Percentiles rank a stretch among this genome's conserved stretches.
Evolutionary conservation across 1,140 invertebrate genomes (phyloP).

Genomic region (Myzus persicae): DNA sequence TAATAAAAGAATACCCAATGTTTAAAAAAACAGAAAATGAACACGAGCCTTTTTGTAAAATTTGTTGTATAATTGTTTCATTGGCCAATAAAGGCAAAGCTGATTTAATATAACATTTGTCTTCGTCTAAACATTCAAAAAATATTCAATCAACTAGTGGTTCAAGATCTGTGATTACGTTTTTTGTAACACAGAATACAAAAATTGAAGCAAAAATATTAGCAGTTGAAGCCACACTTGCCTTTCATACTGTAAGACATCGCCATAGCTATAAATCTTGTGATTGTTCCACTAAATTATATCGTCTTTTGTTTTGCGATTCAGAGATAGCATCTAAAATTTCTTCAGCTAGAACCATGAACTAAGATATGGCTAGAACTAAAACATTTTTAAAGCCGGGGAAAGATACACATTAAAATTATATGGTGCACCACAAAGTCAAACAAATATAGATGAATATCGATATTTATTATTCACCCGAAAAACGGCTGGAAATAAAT

Average conservation of each 20-base stretch:
- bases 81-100: too few relatives aligned
- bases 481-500: conserved; percentile 1
- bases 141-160: too few relatives aligned
- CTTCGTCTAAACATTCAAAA: too few relatives aligned
- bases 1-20: neutral
- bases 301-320: neutral
- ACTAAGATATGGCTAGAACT: too few relatives aligned
- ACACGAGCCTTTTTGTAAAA: neutral
- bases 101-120: too few relatives aligned
- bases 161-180: too few relatives aligned
- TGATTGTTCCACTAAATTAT: conserved; percentile 15
- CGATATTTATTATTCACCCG: neutral
- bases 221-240: too few relatives aligned
- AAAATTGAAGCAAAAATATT: too few relatives aligned
- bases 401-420: too few relatives aligned
- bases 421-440: neutral
- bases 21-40: neutral
- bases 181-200: too few relatives aligned
- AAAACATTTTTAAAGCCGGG: conserved; percentile 11
- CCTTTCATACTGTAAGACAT: neutral
- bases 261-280: neutral
- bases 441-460: conserved; percentile 33
- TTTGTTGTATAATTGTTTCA: neutral
- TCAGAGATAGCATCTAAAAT: too few relatives aligned
- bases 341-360: neutral